Base-by-base conservation (phyloP, 2,888 invertebrate species). In the Acleris sparsana region DNA sequence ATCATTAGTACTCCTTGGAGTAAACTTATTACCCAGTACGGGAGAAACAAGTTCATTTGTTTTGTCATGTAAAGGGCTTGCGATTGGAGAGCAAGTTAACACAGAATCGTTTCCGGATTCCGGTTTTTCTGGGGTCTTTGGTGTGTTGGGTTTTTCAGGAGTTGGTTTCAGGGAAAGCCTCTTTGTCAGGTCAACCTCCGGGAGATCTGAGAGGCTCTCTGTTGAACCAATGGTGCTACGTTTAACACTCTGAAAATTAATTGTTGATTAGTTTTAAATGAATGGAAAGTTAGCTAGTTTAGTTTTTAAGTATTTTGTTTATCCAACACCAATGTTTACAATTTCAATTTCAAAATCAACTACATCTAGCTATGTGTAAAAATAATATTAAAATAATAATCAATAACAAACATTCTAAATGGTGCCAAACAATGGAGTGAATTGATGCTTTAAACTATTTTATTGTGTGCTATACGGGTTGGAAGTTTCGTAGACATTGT, bases 1-100 rank as follows among this genome's bases (percentile, higher is more conserved):
- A 44, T 58, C 59, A 53, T 63, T 69, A 53, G 33, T 29, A 55
- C 25, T 53, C 49, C 17, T 52, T 13, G 25, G 49, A 44, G 53
- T 55, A 18, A 52, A 55, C 20, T 68, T 53, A 16, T 46, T 60
- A 2, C 58, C 60, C n/a, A 69, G 69, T n/a, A 43, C n/a, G 13
- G 20, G 60, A 3, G 22, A 56, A 11, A 39, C 49, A 67, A 7
- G 83, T 72, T 11, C 69, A 60, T 65, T 74, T 71, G 65, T 77
- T 83, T 0, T 85, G 48, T 89, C 82, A 2, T 82, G 76, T 5
- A 85, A 64, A 0, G 90, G 88, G 48, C 87, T 91, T 0, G 76
- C 69, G 71, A 91, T 84, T 0, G 91, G 89, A 2, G 90, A 91
- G 63, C 90, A 88, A 2, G 83, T 77, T 5, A 89, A 56, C 70